Evolutionary conservation across 2,888 invertebrate species (phyloP).

Genomic region (Halictus ligatus): DNA sequence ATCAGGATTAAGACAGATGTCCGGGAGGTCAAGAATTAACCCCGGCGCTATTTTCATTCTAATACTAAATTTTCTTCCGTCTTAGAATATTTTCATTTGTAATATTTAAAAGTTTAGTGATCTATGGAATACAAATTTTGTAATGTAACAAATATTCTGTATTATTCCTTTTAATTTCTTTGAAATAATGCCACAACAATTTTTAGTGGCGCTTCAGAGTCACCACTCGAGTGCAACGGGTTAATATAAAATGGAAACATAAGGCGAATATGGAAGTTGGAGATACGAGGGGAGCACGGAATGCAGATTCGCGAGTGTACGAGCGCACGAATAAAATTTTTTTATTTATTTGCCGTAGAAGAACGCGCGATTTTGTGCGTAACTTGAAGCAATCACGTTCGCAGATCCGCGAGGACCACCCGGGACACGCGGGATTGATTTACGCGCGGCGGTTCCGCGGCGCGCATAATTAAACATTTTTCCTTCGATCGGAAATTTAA

Average conservation of each 20-base stretch:
- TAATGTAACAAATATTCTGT: too few species aligned
- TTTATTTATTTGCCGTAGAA: neutral
- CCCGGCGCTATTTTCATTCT: too few species aligned
- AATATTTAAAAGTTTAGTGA: too few species aligned
- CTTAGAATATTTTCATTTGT: too few species aligned
- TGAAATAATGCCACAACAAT: too few species aligned
- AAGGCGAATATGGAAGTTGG: neutral
- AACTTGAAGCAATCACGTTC: neutral
- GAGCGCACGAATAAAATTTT: neutral
- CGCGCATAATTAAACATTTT: conserved; percentile 49
- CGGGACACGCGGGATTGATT: conserved; percentile 22
- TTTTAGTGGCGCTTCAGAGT: too few species aligned
- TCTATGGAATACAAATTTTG: too few species aligned
- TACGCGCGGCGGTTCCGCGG: conserved; percentile 8
- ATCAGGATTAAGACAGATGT: neutral
- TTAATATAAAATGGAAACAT: neutral
- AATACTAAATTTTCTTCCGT: too few species aligned
- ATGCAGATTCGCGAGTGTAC: neutral
- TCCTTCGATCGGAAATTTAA: conserved; percentile 31
- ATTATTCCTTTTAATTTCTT: too few species aligned
- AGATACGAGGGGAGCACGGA: neutral
- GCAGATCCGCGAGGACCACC: neutral
- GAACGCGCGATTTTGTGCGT: neutral
- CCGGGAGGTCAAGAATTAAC: neutral
- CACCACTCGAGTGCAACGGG: too few species aligned